A percentile compares a stretch with the other conserved stretches of the same genome.
These are phyloP conservation scores for Lepidocolaptes lacrymiger DNA, from an alignment of 2,797 vertebrate species.

Conservation along the genomic window DNA sequence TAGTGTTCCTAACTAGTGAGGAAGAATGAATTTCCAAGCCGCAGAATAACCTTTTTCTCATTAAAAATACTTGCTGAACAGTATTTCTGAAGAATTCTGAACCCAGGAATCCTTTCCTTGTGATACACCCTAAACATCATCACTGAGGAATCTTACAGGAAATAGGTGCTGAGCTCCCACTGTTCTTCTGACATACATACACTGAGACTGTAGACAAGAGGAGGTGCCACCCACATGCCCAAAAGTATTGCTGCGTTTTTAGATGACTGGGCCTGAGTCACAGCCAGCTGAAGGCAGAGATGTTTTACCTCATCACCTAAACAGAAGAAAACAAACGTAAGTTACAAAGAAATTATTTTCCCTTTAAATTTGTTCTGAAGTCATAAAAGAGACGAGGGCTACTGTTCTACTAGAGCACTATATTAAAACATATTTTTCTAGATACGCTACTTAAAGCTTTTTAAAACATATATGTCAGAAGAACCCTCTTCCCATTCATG, in stretches of 20 bases:
- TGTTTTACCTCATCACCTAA: constrained; percentile 91
- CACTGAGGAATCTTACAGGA: not conserved
- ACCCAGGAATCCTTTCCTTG: not conserved
- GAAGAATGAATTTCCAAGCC: not conserved
- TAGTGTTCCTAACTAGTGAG: not conserved
- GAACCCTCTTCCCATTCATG: not conserved
- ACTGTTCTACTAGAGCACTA: not conserved
- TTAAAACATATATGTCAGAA: not conserved
- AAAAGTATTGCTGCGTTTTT: constrained; percentile 89
- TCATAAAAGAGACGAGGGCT: not conserved
- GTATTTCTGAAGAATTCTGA: not conserved
- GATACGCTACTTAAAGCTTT: not conserved
- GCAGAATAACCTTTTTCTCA: not conserved
- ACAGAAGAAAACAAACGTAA: constrained; percentile 16
- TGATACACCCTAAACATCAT: not conserved
- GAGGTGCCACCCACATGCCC: constrained; percentile 88
- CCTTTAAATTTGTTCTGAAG: not conserved
- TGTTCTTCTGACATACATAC: constrained; percentile 77
- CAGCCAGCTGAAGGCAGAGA: constrained; percentile 85
- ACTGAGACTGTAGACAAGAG: constrained; percentile 87
- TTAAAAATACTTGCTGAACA: not conserved
- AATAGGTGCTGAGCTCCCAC: not conserved
- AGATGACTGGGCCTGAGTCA: constrained; percentile 88
- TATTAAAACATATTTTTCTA: not conserved
- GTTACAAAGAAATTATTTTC: not conserved